Conservation (phyloP, 2,113 vertebrate genomes). For the Pedetes capensis region DNA sequence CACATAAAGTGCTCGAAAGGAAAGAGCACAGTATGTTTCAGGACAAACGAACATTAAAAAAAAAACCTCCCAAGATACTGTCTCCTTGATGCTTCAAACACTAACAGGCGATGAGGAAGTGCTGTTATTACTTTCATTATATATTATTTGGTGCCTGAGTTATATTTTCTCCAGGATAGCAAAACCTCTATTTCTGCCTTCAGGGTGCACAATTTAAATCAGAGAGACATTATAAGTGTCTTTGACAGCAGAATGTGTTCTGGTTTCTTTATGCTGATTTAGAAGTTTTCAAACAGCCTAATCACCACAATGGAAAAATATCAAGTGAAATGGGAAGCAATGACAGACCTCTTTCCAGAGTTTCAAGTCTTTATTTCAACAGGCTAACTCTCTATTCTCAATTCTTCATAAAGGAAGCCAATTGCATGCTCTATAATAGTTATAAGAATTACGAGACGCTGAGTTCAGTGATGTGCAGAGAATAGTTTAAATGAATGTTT, state of each 20-base stretch:
- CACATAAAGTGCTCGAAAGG: slow-evolving; percentile 31
- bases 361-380: slow-evolving; percentile 51
- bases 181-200: slow-evolving; percentile 47
- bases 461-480: slow-evolving; percentile 48
- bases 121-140: slow-evolving; percentile 34
- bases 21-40: neutral
- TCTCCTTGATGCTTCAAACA: slow-evolving; percentile 18
- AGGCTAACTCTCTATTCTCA: slow-evolving; percentile 43
- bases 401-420: slow-evolving; percentile 53
- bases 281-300: slow-evolving; percentile 62
- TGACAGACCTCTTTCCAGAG: slow-evolving; percentile 14
- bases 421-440: slow-evolving; percentile 35
- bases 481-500: slow-evolving; percentile 45
- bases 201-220: slow-evolving; percentile 42
- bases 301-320: slow-evolving; percentile 50
- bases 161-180: slow-evolving; percentile 31
- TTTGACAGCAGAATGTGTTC: slow-evolving; percentile 41
- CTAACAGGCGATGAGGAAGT: neutral
- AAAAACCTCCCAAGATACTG: neutral
- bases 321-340: slow-evolving; percentile 28
- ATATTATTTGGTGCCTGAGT: slow-evolving; percentile 40
- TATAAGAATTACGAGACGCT: slow-evolving; percentile 37
- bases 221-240: neutral
- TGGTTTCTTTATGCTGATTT: slow-evolving; percentile 57
- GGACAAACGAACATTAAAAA: slow-evolving; percentile 34